Conservation (phyloP, 2,797 vertebrate genomes). For the Crypturellus tataupa region DNA sequence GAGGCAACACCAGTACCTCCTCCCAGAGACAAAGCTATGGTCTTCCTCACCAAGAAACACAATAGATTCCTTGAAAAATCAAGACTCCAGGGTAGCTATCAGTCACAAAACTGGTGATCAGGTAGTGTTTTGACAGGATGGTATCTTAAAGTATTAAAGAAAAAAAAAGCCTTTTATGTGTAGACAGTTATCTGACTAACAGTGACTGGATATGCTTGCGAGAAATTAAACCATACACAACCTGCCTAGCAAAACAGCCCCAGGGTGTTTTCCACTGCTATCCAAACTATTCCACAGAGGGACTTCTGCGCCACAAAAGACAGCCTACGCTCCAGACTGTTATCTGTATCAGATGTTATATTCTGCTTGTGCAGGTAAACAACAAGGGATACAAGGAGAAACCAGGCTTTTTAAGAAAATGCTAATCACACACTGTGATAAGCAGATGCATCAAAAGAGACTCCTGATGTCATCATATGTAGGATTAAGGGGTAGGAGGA, state of each 20-base stretch:
- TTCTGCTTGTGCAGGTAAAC: conserved; percentile 32
- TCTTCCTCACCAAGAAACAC: not conserved
- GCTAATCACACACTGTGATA: not conserved
- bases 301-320: not conserved
- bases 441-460: not conserved
- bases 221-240: conserved; percentile 35
- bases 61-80: not conserved
- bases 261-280: conserved; percentile 11
- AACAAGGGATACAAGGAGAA: not conserved
- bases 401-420: not conserved
- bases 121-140: conserved; percentile 20
- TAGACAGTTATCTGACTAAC: conserved; percentile 24
- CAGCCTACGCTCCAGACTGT: not conserved
- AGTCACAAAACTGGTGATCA: not conserved
- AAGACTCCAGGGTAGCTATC: conserved; percentile 1
- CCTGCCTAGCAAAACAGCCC: conserved; percentile 9
- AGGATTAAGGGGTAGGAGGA: no score
- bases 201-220: not conserved
- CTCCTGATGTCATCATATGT: fast-evolving
- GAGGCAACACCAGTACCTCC: not conserved
- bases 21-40: not conserved
- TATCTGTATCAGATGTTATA: conserved; percentile 40
- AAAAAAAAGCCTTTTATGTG: not conserved
- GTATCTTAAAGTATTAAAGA: not conserved
- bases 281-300: conserved; percentile 15